Percentiles rank a stretch among this genome's conserved stretches.
Conservation (phyloP, 2,797 vertebrate species). For the Moxostoma hubbsi region DNA sequence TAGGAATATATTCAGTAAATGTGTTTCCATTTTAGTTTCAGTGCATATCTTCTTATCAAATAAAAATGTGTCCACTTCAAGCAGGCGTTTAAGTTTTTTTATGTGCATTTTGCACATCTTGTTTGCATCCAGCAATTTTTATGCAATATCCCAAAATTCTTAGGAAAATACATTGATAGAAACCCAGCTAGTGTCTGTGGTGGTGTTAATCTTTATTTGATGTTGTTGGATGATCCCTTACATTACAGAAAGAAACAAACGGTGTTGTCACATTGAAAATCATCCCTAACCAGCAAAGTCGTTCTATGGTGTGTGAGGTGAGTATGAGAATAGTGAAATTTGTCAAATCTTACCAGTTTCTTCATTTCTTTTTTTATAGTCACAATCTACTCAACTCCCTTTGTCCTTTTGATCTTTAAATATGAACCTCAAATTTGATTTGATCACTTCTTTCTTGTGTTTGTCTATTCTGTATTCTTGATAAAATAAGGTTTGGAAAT, state of each 20-base stretch:
- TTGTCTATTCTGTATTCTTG: slow-evolving; percentile 33
- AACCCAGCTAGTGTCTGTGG: neutral
- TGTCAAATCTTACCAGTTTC: neutral
- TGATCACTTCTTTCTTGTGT: slow-evolving; percentile 25
- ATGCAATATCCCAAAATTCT: neutral
- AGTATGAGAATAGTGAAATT: neutral
- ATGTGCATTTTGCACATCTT: too few relatives aligned
- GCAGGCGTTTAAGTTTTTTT: too few relatives aligned
- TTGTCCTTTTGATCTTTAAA: slow-evolving; percentile 4
- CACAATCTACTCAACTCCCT: neutral
- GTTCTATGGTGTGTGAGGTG: slow-evolving; percentile 89
- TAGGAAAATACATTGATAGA: too few relatives aligned
- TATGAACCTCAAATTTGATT: neutral
- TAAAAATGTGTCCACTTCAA: too few relatives aligned
- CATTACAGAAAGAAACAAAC: slow-evolving; percentile 90
- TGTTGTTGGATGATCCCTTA: neutral
- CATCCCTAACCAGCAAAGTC: slow-evolving; percentile 87
- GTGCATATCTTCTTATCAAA: too few relatives aligned
- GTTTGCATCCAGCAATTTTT: too few relatives aligned
- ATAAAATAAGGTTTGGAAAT: slow-evolving; percentile 64
- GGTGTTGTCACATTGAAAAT: slow-evolving; percentile 92
- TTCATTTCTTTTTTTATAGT: neutral
- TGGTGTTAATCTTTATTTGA: neutral
- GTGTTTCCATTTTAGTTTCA: too few relatives aligned
- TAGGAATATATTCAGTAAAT: too few relatives aligned